Percentiles rank a stretch among this genome's conserved stretches.
phyloP scores from a whole-genome alignment of 2,888 invertebrate species.

The Cyaniris semiargus region DNA sequence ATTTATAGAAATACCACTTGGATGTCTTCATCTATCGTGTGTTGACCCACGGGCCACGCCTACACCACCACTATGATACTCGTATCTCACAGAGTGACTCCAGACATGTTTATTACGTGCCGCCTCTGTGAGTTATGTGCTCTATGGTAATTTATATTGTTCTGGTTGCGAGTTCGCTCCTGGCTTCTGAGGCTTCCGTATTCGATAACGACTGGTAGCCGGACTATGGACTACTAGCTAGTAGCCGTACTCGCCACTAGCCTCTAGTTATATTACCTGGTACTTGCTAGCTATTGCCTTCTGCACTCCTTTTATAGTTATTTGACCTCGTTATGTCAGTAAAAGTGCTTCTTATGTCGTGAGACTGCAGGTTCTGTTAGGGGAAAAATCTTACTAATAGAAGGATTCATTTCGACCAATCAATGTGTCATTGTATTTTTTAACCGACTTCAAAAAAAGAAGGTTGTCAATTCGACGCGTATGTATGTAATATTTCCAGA shows the following conservation, averaged over 20 bases:
- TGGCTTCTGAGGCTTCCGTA: constrained; percentile 20
- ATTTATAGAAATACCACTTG: background rate
- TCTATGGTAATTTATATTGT: constrained; percentile 37
- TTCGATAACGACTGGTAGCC: constrained; percentile 30
- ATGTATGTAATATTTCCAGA: too few species aligned
- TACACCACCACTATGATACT: constrained; percentile 50
- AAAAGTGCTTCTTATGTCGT: too few species aligned
- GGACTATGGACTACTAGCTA: background rate
- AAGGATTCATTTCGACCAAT: too few species aligned
- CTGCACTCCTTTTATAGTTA: too few species aligned
- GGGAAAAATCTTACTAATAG: too few species aligned
- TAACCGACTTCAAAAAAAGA: too few species aligned
- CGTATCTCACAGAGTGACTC: constrained; percentile 34
- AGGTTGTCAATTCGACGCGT: too few species aligned
- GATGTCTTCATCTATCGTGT: background rate
- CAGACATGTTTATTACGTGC: constrained; percentile 43
- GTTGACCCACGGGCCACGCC: constrained; percentile 55
- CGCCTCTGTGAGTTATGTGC: constrained; percentile 35
- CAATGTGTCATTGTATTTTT: too few species aligned
- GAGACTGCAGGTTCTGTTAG: too few species aligned
- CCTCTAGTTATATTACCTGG: too few species aligned
- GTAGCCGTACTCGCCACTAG: background rate
- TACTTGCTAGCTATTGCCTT: too few species aligned
- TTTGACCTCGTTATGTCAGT: too few species aligned
- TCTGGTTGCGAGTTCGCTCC: background rate